Base-by-base conservation (phyloP, 92 coral and sea anemone genomes). In the Actinostola sp. region DNA sequence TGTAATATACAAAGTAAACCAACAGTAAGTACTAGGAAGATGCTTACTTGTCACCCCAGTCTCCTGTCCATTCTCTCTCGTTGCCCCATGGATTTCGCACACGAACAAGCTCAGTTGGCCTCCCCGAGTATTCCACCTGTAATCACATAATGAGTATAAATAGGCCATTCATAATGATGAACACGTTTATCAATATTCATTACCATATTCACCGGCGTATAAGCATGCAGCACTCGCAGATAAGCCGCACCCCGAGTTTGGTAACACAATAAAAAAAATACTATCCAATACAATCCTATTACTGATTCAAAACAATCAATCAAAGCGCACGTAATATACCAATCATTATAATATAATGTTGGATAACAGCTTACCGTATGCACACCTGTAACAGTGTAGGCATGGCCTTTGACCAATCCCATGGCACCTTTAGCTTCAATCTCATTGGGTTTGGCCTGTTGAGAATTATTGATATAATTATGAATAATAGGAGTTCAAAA, bases 1-100 rank as follows among this genome's bases (percentile, higher is more conserved):
- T 28, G 10, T 27, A 67, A 14, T 39, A 8, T 36, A 2, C 1
- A 61, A 54, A 46, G 42, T 36, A 36, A 11, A n/a, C n/a, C 11
- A 36, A 36, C 42, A 36, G 11, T 36, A 36, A 51, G 8, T 51
- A 26, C 4, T 8, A 6, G 2, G 15, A 6, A 4, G 19, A 46
- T 36, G 72, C 97, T 69, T 67, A 92, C 97, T 84, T 72, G 66
- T 95, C 99, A 8, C 95, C 93, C 99, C 99, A 95, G 1, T 92
- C 82, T 31, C 99, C 99, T 44, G 75, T 68, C 99, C 99, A 95
- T 43, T 95, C 99, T 30, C 99, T 80, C 69, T 95, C 99, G 71
- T 95, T 95, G 33, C 99, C 99, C 99, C 99, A 95, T 0, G 99
- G 99, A 41, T 95, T 95, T 68, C 99, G 78, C 49, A 95, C 84